Evolutionary conservation across 2,888 invertebrate genomes (phyloP).

Genomic region (Anoncus sp.): DNA sequence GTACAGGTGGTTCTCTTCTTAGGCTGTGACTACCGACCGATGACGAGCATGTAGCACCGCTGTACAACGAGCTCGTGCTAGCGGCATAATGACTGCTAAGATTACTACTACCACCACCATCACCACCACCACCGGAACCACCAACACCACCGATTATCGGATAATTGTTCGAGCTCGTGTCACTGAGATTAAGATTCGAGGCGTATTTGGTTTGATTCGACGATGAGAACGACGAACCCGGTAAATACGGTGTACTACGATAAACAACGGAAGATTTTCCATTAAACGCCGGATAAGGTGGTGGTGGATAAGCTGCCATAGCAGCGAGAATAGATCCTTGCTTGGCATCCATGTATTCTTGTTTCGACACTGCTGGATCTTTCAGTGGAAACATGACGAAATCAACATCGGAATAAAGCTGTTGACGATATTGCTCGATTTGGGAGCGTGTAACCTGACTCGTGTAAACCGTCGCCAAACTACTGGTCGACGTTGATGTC

Average conservation of each 20-base stretch:
- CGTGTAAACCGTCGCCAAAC: conserved; percentile 89
- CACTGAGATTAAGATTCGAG: conserved; percentile 90
- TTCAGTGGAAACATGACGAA: conserved; percentile 96
- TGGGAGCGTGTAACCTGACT: conserved; percentile 90
- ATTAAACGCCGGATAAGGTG: conserved; percentile 83
- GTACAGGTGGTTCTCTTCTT: conserved; percentile 80
- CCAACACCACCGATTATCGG: conserved; percentile 72
- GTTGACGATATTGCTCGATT: conserved; percentile 94
- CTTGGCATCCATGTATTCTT: conserved; percentile 96
- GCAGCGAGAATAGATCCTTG: conserved; percentile 90
- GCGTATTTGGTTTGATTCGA: conserved; percentile 85
- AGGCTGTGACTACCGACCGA: conserved; percentile 82
- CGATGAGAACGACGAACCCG: conserved; percentile 86
- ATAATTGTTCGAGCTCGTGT: conserved; percentile 75
- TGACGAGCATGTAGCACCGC: conserved; percentile 82
- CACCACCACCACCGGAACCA: too few relatives aligned
- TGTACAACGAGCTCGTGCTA: conserved; percentile 83
- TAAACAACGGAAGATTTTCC: conserved; percentile 90
- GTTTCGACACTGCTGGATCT: conserved; percentile 95
- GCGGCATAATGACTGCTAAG: conserved; percentile 81
- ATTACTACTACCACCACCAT: too few relatives aligned
- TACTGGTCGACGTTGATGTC: conserved; percentile 83
- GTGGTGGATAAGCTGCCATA: conserved; percentile 85
- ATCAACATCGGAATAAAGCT: conserved; percentile 95
- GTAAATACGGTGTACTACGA: conserved; percentile 92